Percentiles rank a stretch among this genome's conserved stretches.
Conservation (phyloP, 2,797 vertebrate genomes). For the Ceyx erithaca region DNA sequence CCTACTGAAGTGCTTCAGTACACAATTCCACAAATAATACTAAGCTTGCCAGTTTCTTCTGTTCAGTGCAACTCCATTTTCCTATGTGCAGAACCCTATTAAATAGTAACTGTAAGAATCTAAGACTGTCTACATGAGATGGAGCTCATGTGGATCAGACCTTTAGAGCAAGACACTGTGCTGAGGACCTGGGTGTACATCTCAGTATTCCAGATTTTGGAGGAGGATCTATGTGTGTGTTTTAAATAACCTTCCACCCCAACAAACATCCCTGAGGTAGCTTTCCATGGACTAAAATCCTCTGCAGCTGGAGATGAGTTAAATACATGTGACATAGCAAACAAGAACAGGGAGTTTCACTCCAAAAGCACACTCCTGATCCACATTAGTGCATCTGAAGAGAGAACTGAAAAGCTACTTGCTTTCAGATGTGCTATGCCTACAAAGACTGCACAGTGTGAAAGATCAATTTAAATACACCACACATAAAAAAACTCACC, state of each 20-base stretch:
- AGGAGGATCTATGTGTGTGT: not conserved
- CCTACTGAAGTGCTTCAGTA: not conserved
- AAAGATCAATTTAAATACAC: not conserved
- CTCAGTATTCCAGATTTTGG: not conserved
- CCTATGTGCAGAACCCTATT: not conserved
- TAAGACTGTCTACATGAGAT: not conserved
- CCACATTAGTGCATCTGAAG: rapidly evolving
- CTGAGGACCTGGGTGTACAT: not conserved
- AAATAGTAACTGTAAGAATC: not conserved
- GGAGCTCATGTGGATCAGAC: not conserved
- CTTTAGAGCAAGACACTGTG: not conserved
- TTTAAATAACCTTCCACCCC: not conserved
- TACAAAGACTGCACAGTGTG: not conserved
- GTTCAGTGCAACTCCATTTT: not conserved
- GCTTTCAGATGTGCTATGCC: not conserved
- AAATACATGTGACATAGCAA: not conserved
- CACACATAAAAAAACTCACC: not conserved
- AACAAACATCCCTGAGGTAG: not conserved
- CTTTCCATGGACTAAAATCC: not conserved
- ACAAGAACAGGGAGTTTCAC: not conserved
- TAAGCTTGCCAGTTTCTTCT: not conserved
- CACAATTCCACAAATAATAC: not conserved
- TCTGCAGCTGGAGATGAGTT: not conserved
- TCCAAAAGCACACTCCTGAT: not conserved
- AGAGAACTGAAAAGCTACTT: not conserved